These are phyloP conservation scores for Mesocentrotus franciscanus DNA, from an alignment of 53 echinoderm and acorn worm species.

Conservation along the genomic window DNA sequence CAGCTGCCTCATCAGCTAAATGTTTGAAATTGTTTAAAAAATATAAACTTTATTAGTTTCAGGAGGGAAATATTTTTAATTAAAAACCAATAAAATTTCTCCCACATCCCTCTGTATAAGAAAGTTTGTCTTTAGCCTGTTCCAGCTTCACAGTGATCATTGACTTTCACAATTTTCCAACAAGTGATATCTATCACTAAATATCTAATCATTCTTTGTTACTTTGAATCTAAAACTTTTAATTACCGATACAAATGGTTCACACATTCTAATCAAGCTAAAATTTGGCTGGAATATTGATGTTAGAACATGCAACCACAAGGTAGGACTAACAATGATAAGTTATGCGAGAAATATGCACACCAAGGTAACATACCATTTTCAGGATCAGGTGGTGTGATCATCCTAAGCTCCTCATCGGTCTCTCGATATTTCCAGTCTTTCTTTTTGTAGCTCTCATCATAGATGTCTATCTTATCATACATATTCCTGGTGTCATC, in stretches of 20 bases:
- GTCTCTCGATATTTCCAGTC: conserved; percentile 80
- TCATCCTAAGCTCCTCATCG: conserved; percentile 68
- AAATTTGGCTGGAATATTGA: no score
- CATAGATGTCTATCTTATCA: conserved; percentile 58
- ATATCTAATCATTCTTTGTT: no score
- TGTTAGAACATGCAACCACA: no score
- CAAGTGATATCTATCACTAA: no score
- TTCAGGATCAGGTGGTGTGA: conserved; percentile 27
- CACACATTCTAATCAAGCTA: no score
- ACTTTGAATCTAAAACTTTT: no score
- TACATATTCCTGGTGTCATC: conserved; percentile 58
- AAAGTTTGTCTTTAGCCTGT: no score
- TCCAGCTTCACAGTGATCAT: no score
- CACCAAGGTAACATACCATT: neutral
- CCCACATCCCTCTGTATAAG: no score
- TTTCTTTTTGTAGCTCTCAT: conserved; percentile 74
- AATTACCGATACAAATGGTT: no score
- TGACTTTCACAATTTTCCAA: no score
- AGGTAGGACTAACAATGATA: neutral
- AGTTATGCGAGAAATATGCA: neutral
- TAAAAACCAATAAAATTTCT: no score
- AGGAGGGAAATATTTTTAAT: neutral
- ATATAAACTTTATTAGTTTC: neutral
- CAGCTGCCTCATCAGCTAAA: conserved; percentile 9
- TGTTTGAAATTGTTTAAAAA: neutral